Percentiles rank a stretch among this genome's conserved stretches.
Evolutionary conservation across 2,113 vertebrate genomes (phyloP).

Genomic region (Nannobrachium achirus): DNA sequence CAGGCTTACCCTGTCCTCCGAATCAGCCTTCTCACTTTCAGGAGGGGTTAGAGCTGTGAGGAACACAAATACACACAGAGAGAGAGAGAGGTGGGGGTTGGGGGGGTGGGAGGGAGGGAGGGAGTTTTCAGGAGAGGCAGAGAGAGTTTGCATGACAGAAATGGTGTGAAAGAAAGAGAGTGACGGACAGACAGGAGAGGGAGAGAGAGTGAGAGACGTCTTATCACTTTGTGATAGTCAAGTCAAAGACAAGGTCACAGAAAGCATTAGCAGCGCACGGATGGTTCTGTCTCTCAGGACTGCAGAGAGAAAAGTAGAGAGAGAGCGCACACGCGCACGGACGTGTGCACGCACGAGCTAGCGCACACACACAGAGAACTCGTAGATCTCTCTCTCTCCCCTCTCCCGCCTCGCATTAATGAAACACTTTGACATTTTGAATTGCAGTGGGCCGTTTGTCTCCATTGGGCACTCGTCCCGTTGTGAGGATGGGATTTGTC

Average conservation of each 20-base stretch:
- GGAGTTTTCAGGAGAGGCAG: not conserved
- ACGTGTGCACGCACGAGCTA: not conserved
- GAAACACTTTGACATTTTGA: slow-evolving; percentile 5
- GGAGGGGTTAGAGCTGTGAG: slow-evolving; percentile 75
- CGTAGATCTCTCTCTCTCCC: not conserved
- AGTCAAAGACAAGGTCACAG: slow-evolving; percentile 56
- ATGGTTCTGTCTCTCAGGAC: slow-evolving; percentile 54
- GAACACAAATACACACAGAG: slow-evolving; percentile 6
- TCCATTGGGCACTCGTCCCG: not conserved
- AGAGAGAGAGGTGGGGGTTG: not conserved
- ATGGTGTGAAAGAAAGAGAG: slow-evolving; percentile 6
- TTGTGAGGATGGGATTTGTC: too few species aligned
- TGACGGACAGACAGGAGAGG: slow-evolving; percentile 1
- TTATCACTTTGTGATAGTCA: slow-evolving; percentile 49
- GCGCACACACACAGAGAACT: not conserved
- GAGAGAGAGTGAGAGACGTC: slow-evolving; percentile 2
- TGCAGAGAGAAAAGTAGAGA: slow-evolving; percentile 34
- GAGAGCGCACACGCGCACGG: not conserved
- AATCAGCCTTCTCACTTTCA: slow-evolving; percentile 80
- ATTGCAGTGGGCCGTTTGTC: not conserved
- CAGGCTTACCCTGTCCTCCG: slow-evolving; percentile 78
- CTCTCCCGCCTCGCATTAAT: slow-evolving; percentile 9
- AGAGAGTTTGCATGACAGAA: not conserved
- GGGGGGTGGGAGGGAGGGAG: not conserved
- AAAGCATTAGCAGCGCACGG: slow-evolving; percentile 51